Conservation (phyloP, 2,113 vertebrate species). For the Entosphenus tridentatus region DNA sequence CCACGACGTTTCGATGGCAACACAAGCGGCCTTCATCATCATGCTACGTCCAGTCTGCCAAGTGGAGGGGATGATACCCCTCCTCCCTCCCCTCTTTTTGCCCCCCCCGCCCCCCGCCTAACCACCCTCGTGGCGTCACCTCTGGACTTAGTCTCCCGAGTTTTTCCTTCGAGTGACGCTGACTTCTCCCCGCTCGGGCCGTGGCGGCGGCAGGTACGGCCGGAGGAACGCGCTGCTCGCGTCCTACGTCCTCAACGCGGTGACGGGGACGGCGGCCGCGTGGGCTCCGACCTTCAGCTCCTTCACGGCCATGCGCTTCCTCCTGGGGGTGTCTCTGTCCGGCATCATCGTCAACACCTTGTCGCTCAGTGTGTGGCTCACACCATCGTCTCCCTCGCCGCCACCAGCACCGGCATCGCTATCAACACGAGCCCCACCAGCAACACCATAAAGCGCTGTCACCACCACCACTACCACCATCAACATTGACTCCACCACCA, state of each 20-base stretch:
- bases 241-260: slow-evolving; percentile 15
- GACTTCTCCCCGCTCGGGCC: background rate
- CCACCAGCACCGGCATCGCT: no score
- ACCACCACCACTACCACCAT: no score
- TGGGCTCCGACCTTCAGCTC: slow-evolving; percentile 34
- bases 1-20: no score
- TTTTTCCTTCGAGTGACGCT: background rate
- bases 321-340: slow-evolving; percentile 30
- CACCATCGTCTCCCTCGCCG: background rate
- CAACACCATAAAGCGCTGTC: no score
- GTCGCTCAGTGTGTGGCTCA: slow-evolving; percentile 28
- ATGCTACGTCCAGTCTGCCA: no score
- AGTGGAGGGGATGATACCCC: background rate
- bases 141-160: background rate
- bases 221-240: slow-evolving; percentile 23
- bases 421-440: no score
- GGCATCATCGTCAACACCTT: slow-evolving; percentile 34
- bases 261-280: slow-evolving; percentile 15
- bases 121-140: background rate
- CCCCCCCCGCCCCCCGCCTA: no score
- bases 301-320: slow-evolving; percentile 29
- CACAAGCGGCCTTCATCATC: no score
- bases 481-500: no score
- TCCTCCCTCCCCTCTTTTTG: background rate
- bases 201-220: slow-evolving; percentile 29